Conservation (phyloP, 1,140 invertebrate species). For the Drosophila bocki region DNA sequence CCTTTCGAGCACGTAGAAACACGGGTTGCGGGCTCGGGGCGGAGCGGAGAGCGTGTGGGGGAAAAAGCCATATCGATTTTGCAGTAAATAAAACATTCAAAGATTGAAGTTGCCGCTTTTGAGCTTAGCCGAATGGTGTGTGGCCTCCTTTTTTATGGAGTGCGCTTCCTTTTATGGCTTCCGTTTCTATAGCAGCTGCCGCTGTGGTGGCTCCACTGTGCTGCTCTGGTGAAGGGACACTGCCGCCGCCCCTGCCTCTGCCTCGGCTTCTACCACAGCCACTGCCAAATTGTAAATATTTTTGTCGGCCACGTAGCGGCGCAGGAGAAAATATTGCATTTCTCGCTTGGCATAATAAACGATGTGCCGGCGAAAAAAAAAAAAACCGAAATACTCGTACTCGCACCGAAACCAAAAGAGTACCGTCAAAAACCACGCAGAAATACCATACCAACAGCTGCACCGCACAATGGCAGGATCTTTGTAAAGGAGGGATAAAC, state of each 20-base stretch:
- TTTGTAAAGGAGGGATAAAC: constrained; percentile 11
- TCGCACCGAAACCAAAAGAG: constrained; percentile 34
- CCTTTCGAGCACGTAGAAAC: constrained; percentile 28
- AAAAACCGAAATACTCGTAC: constrained; percentile 15
- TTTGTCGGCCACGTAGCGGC: constrained; percentile 81
- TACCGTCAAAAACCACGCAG: constrained; percentile 49
- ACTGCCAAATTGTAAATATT: constrained; percentile 81
- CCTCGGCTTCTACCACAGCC: constrained; percentile 19
- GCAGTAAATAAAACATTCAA: constrained; percentile 83
- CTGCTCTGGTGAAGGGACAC: constrained; percentile 39
- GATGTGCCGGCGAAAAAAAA: constrained; percentile 66
- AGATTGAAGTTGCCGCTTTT: constrained; percentile 82
- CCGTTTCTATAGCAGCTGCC: constrained; percentile 63
- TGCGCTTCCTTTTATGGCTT: constrained; percentile 81
- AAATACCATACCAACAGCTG: constrained; percentile 71
- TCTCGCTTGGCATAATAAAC: constrained; percentile 82
- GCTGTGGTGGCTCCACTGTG: constrained; percentile 52
- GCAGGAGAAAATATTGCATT: constrained; percentile 82
- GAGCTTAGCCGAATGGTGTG: constrained; percentile 82
- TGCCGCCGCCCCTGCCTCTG: constrained; percentile 24
- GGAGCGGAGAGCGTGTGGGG: not conserved
- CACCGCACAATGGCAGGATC: constrained; percentile 48
- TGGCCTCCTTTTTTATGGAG: constrained; percentile 79
- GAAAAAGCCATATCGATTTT: constrained; percentile 80
- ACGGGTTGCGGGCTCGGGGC: not conserved